These are phyloP conservation scores for Embidobia sp. DNA, from an alignment of 2,888 invertebrate genomes.

Conservation along the genomic window DNA sequence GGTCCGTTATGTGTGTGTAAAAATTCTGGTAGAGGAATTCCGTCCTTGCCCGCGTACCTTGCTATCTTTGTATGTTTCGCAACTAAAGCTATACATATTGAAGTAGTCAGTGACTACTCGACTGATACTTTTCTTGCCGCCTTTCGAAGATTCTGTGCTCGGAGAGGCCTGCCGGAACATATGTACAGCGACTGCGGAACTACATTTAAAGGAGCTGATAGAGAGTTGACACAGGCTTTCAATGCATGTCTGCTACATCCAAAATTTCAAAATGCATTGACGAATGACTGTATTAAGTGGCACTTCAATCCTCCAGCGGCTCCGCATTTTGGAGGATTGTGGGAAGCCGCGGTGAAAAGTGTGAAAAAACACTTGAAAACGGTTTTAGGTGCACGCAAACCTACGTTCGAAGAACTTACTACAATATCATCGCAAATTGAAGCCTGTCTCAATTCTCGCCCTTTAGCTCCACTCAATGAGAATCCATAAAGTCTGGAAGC, in stretches of 20 bases:
- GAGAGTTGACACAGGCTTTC: background rate
- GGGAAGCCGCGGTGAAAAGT: background rate
- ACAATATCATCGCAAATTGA: background rate
- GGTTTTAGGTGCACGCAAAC: background rate
- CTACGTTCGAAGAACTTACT: background rate
- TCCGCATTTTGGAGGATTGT: constrained; percentile 2
- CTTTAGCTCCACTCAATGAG: background rate
- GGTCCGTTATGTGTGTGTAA: background rate
- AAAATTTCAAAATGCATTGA: too few species aligned
- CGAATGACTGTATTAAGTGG: background rate
- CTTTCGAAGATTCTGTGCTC: background rate
- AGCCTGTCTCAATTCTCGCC: constrained; percentile 2
- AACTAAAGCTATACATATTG: background rate
- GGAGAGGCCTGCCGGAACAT: constrained; percentile 15
- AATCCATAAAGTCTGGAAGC: background rate
- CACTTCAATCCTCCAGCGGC: background rate
- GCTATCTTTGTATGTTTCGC: background rate
- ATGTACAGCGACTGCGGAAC: constrained; percentile 70
- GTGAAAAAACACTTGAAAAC: background rate
- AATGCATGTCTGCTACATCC: too few species aligned
- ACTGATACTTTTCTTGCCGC: background rate
- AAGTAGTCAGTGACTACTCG: constrained; percentile 5
- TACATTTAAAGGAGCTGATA: constrained; percentile 69
- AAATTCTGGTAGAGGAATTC: background rate
- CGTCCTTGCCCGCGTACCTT: background rate